Conservation (phyloP, 2,113 vertebrate genomes). For the Tupaia chinensis region DNA sequence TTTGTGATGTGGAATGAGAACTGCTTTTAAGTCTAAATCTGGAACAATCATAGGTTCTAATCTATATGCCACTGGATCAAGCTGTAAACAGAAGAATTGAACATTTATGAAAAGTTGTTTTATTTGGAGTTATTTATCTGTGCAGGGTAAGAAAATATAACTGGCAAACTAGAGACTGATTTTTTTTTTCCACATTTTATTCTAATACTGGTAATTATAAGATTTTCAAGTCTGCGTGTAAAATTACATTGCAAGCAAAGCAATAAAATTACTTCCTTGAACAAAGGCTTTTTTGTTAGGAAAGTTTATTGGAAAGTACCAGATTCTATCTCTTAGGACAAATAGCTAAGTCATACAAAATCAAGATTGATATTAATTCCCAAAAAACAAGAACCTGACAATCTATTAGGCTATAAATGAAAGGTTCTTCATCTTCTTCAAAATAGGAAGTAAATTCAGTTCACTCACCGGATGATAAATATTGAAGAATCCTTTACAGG, state of each 20-base stretch:
- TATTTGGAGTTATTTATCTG: background rate
- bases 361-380: background rate
- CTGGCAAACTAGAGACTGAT: background rate
- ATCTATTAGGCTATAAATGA: background rate
- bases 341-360: background rate
- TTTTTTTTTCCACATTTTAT: background rate
- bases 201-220: conserved; percentile 39
- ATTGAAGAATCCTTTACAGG: conserved; percentile 98
- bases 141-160: background rate
- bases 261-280: background rate
- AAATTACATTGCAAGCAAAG: conserved; percentile 45
- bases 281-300: conserved; percentile 21
- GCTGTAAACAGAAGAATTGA: conserved; percentile 83
- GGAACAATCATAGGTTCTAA: conserved; percentile 96
- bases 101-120: conserved; percentile 36
- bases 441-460: background rate
- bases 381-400: conserved; percentile 25
- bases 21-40: conserved; percentile 94
- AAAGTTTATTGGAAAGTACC: background rate
- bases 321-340: background rate
- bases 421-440: conserved; percentile 8
- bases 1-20: conserved; percentile 99
- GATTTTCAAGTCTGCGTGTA: background rate
- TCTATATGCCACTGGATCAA: conserved; percentile 98
- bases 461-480: conserved; percentile 95